Conservation (phyloP, 2,888 invertebrate species). For the Drosophila lacicola region DNA sequence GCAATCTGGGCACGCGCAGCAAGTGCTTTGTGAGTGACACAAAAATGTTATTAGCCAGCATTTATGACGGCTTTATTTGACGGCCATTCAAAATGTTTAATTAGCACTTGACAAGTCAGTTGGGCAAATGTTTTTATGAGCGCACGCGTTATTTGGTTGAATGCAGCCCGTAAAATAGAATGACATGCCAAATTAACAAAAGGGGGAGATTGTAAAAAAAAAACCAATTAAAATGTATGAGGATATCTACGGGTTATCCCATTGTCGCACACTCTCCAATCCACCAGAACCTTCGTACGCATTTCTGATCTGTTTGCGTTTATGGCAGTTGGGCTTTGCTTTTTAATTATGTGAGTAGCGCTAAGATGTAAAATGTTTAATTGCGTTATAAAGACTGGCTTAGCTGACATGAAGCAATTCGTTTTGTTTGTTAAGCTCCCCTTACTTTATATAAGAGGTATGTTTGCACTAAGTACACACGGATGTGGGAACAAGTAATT, state of each 20-base stretch:
- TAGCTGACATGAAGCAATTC: slow-evolving; percentile 2
- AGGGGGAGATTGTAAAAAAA: too few relatives aligned
- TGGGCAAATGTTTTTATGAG: slow-evolving; percentile 28
- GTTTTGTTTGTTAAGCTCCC: neutral
- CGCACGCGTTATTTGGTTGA: neutral
- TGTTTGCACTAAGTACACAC: neutral
- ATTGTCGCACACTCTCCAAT: neutral
- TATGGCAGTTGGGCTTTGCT: neutral
- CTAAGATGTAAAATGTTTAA: slow-evolving; percentile 22
- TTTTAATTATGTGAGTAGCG: slow-evolving; percentile 17
- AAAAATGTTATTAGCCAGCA: slow-evolving; percentile 30
- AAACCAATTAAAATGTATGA: neutral
- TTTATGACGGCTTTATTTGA: slow-evolving; percentile 63
- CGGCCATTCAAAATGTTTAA: slow-evolving; percentile 68
- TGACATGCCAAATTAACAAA: neutral
- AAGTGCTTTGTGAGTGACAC: slow-evolving; percentile 26
- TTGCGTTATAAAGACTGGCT: slow-evolving; percentile 12
- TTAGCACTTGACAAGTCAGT: slow-evolving; percentile 62
- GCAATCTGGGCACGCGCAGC: slow-evolving; percentile 52
- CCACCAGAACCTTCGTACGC: neutral
- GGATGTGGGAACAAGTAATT: slow-evolving; percentile 10
- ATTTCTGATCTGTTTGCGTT: neutral
- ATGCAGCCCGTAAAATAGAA: neutral
- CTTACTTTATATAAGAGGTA: neutral
- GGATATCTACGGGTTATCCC: neutral